These are phyloP conservation scores for Buphagus erythrorhynchus DNA, from an alignment of 2,797 vertebrate species.

Conservation along the genomic window DNA sequence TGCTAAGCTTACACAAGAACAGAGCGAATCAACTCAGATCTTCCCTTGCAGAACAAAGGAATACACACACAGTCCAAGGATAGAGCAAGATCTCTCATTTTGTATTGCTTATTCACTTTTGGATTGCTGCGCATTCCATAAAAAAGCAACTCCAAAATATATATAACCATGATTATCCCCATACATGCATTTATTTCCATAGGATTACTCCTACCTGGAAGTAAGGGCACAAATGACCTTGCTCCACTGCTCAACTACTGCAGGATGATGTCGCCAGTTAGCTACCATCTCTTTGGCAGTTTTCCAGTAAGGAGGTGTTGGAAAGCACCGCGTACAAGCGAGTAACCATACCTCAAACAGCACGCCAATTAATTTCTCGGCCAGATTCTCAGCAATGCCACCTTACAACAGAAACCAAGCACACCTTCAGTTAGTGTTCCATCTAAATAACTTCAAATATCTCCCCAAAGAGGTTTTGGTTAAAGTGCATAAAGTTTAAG, in stretches of 20 bases:
- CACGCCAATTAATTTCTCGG: constrained; percentile 89
- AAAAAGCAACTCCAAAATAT: not conserved
- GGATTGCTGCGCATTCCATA: not conserved
- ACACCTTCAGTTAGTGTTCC: not conserved
- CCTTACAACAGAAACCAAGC: constrained; percentile 71
- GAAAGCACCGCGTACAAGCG: constrained; percentile 90
- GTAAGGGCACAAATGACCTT: constrained; percentile 90
- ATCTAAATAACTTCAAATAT: not conserved
- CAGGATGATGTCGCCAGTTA: constrained; percentile 91
- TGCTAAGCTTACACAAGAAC: not conserved
- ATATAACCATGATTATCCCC: rapidly evolving
- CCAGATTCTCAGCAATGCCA: constrained; percentile 90
- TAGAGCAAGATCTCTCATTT: not conserved
- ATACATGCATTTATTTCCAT: rapidly evolving
- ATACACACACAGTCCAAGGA: not conserved
- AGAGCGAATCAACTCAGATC: not conserved
- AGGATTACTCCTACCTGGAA: constrained; percentile 82
- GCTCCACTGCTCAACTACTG: constrained; percentile 93
- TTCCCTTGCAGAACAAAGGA: not conserved
- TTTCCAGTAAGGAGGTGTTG: constrained; percentile 91
- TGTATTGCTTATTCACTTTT: not conserved
- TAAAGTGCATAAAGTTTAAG: not conserved
- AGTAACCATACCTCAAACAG: constrained; percentile 93
- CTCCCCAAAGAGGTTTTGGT: not conserved
- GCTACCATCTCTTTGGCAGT: constrained; percentile 94